Conservation (phyloP, 2,797 vertebrate species). For the Leucoraja ocellata region DNA sequence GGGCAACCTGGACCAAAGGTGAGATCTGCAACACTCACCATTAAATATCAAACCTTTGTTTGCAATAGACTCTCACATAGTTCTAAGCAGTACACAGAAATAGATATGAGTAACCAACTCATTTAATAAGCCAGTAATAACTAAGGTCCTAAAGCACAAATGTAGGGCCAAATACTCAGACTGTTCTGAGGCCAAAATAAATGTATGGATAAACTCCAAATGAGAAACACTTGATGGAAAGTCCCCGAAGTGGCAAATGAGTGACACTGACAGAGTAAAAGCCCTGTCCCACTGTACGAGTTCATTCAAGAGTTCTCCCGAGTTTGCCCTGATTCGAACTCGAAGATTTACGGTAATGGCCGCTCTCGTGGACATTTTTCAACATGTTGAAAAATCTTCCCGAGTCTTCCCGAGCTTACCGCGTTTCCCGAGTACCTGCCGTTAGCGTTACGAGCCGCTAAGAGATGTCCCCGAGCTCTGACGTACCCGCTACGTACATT, state of each 20-base stretch:
- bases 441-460: too few species aligned
- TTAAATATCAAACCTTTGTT: background rate
- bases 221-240: background rate
- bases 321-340: too few species aligned
- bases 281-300: too few species aligned
- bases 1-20: conserved; percentile 87
- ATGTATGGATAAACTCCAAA: background rate
- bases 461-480: too few species aligned
- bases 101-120: background rate
- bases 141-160: background rate
- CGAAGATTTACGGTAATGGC: too few species aligned
- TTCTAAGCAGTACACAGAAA: background rate
- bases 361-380: too few species aligned
- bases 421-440: too few species aligned
- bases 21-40: conserved; percentile 45
- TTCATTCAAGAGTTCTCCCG: too few species aligned
- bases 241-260: background rate
- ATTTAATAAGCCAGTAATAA: background rate
- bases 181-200: background rate
- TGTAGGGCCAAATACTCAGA: background rate
- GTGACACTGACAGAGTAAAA: background rate
- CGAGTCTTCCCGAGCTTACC: too few species aligned
- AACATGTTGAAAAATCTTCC: too few species aligned
- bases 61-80: background rate
- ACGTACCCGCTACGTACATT: too few species aligned